Conservation (phyloP, 1,140 invertebrate genomes). For the Trichonephila clavata region DNA sequence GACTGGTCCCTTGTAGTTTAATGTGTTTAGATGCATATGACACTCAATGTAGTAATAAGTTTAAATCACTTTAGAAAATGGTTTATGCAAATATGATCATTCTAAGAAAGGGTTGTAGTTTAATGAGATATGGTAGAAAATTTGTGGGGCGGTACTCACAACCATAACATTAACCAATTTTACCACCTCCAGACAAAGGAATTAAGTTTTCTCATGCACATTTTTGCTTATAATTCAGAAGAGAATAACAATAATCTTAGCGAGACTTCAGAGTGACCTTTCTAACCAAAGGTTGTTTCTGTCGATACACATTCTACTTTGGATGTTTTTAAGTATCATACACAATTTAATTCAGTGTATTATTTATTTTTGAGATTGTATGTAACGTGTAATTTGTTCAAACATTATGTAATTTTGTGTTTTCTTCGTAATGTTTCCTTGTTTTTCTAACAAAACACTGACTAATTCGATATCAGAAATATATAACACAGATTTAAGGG, state of each 20-base stretch:
- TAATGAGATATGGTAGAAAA: conserved; percentile 40
- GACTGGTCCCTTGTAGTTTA: not conserved
- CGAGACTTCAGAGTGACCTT: not conserved
- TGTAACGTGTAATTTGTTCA: not conserved
- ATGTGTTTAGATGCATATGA: not conserved
- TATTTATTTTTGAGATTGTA: not conserved
- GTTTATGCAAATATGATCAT: conserved; percentile 53
- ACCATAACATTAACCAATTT: conserved; percentile 47
- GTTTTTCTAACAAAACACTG: not conserved
- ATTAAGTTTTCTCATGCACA: conserved; percentile 23
- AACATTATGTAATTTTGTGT: not conserved
- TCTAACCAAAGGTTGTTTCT: not conserved
- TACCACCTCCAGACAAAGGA: conserved; percentile 42
- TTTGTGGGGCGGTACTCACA: conserved; percentile 40
- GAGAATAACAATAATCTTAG: not conserved
- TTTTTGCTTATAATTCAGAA: not conserved
- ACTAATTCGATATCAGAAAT: too few relatives aligned
- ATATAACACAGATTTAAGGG: too few relatives aligned
- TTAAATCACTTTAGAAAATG: conserved; percentile 40
- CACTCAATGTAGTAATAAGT: conserved; percentile 32
- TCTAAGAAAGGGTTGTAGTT: not conserved
- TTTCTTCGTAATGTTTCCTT: not conserved
- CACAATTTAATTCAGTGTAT: conserved; percentile 14
- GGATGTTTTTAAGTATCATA: not conserved
- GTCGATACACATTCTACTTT: not conserved